These are phyloP conservation scores for Omphaloscelis lunosa DNA, from an alignment of 2,888 invertebrate genomes.

Conservation along the genomic window DNA sequence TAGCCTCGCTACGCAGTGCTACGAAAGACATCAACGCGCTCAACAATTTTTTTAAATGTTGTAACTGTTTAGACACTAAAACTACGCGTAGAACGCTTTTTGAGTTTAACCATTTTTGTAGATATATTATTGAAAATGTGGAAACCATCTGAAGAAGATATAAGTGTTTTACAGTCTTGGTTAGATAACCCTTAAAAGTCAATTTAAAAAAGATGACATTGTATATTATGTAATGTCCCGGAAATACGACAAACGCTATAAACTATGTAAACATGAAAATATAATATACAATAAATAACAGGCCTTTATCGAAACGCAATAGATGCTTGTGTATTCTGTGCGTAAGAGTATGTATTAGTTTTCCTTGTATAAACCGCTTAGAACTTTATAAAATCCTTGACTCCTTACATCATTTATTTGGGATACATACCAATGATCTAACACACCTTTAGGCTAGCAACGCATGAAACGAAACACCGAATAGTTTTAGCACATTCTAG, in stretches of 20 bases:
- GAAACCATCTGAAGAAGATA: background rate
- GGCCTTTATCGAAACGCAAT: slow-evolving; percentile 26
- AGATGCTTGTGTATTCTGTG: slow-evolving; percentile 17
- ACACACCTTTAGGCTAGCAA: slow-evolving; percentile 24
- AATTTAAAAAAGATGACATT: slow-evolving; percentile 57
- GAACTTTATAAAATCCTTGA: slow-evolving; percentile 38
- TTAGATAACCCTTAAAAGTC: slow-evolving; percentile 64
- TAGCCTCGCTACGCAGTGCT: slow-evolving; percentile 42
- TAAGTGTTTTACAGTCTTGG: slow-evolving; percentile 34
- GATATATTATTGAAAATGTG: background rate
- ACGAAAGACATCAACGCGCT: slow-evolving; percentile 83
- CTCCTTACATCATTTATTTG: slow-evolving; percentile 33
- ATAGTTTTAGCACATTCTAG: slow-evolving; percentile 22
- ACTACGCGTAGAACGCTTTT: background rate
- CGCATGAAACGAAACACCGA: background rate
- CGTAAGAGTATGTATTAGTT: slow-evolving; percentile 24
- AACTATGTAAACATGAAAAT: slow-evolving; percentile 48
- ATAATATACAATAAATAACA: slow-evolving; percentile 43
- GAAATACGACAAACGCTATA: slow-evolving; percentile 51
- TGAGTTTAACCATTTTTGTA: background rate
- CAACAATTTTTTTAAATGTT: background rate
- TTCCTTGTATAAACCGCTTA: slow-evolving; percentile 45
- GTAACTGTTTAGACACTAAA: background rate
- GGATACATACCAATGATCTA: slow-evolving; percentile 33
- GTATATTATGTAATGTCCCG: slow-evolving; percentile 59